Evolutionary conservation across 1,140 invertebrate genomes (phyloP), one percentile per base, ranked within the genome.

Genomic region (Trinorchestia longiramus): DNA sequence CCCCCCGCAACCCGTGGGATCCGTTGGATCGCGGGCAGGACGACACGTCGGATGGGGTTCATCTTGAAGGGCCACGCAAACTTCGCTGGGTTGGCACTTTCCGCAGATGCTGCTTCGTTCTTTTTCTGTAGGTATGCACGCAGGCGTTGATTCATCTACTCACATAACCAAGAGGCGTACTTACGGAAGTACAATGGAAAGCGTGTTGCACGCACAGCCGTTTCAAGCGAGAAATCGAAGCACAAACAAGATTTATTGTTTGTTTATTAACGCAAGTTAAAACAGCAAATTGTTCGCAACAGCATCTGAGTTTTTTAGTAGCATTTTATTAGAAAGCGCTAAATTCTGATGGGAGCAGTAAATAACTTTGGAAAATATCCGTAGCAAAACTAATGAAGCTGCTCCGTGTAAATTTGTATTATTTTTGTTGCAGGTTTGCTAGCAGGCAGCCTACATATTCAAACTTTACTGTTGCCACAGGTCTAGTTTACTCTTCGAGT

Each of bases 1-100:
- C 3, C 98, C 98, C 23, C 98, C 98, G 97, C 98, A 99, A 96
- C 98, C 98, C 96, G 98, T 98, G 0, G 98, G 98, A 97, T 98
- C 98, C 11, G 97, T 97, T 15, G 97, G 97, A 97, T 99, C 98
- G 0, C 97, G 96, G 0, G 97, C 97, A 88, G 97, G 97, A 96
- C 98, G 97, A 97, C 98, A 98, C 43, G 97, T 97, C 0, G 98
- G 98, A 87, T 97, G 98, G 28, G 97, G 97, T 96, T 98, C 98
- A 92, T 97, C 97, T 96, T 98, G 97, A 96, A 98, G 97, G 43
- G 98, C 97, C 96, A 98, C 98, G 97, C 98, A 98, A 44, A 98
- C 98, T 97, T 98, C 97, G 15, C 96, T 96, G 19, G 96, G 94
- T 43, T 96, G 92, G 95, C 97, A 97, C n/a, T 96, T 96, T 95